Evolutionary conservation across 2,797 vertebrate species (phyloP).

Genomic region (Sebastes minor): DNA sequence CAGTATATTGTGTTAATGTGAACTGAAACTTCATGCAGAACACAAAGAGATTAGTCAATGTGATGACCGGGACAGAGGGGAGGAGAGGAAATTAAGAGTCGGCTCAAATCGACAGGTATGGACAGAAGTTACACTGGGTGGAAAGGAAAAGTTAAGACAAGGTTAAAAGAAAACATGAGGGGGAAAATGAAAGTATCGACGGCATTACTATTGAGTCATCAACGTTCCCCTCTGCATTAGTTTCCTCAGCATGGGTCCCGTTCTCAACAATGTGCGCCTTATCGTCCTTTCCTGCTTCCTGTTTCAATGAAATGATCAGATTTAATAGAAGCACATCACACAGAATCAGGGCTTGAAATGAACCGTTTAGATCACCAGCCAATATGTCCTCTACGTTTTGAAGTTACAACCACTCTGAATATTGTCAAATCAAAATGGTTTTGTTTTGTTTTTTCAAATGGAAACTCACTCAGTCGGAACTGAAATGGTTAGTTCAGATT

Average conservation of each 20-base stretch:
- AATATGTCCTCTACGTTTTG: neutral
- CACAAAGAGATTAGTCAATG: constrained; percentile 33
- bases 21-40: constrained; percentile 39
- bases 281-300: constrained; percentile 77
- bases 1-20: constrained; percentile 12
- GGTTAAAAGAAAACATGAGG: constrained; percentile 35
- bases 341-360: neutral
- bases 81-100: constrained; percentile 18
- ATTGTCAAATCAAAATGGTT: neutral
- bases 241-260: constrained; percentile 68
- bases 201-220: constrained; percentile 77
- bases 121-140: constrained; percentile 10
- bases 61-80: constrained; percentile 5
- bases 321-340: constrained; percentile 27
- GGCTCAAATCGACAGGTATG: neutral
- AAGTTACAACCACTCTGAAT: neutral
- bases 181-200: constrained; percentile 21
- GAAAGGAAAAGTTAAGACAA: constrained; percentile 25
- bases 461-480: too few relatives aligned
- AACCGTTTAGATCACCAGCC: neutral
- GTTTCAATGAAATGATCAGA: constrained; percentile 55
- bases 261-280: constrained; percentile 75
- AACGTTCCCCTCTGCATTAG: constrained; percentile 51
- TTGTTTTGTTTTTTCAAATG: too few relatives aligned
- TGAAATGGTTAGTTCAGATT: too few relatives aligned